These are phyloP conservation scores for Sorex araneus DNA, from an alignment of 2,113 vertebrate species.

Conservation along the genomic window DNA sequence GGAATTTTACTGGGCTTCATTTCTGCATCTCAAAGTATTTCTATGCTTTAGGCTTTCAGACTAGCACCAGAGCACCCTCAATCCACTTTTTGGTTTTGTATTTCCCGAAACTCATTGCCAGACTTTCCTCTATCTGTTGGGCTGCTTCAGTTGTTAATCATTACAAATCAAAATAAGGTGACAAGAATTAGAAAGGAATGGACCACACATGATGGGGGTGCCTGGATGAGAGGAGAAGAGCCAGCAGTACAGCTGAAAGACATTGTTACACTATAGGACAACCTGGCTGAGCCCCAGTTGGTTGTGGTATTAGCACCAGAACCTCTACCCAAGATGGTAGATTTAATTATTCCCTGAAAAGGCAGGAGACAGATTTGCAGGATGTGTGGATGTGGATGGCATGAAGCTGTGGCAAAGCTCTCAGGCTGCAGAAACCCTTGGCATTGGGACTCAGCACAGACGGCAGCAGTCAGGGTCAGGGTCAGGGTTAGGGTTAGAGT, in stretches of 20 bases:
- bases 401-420: background rate
- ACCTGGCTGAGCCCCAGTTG: background rate
- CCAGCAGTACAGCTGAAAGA: background rate
- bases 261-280: too few relatives aligned
- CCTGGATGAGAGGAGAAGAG: background rate
- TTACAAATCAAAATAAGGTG: background rate
- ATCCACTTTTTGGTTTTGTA: too few relatives aligned
- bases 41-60: too few relatives aligned
- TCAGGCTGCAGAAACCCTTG: background rate
- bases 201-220: background rate
- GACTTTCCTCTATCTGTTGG: too few relatives aligned
- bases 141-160: background rate
- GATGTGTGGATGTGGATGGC: too few relatives aligned
- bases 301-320: background rate
- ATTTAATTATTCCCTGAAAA: background rate
- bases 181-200: background rate
- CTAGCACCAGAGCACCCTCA: too few relatives aligned
- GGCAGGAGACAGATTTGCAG: background rate
- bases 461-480: too few relatives aligned
- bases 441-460: background rate
- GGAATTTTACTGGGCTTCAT: too few relatives aligned
- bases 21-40: too few relatives aligned
- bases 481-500: too few relatives aligned
- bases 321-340: background rate
- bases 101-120: too few relatives aligned